Evolutionary conservation across 2,113 vertebrate genomes (phyloP).

Genomic region (Bubo scandiacus): DNA sequence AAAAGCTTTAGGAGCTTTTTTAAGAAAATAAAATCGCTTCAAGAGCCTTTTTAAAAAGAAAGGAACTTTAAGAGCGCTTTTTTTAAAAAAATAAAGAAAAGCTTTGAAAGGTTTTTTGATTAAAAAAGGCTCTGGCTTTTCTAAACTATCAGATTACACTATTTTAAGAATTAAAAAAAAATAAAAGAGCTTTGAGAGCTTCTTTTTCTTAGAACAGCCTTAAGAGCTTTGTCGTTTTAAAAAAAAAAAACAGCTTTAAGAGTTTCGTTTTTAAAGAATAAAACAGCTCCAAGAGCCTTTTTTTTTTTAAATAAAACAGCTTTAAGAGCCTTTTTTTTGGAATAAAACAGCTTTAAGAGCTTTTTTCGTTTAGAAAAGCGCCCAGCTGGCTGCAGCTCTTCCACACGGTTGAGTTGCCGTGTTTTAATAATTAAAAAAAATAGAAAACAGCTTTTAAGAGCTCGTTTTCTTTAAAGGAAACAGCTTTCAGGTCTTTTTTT

Average conservation of each 20-base stretch:
- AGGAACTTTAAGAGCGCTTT: not conserved
- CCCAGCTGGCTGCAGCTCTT: not conserved
- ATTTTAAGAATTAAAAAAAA: not conserved
- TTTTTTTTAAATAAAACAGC: not conserved
- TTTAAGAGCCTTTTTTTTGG: not conserved
- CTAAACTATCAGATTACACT: not conserved
- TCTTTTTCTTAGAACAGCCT: not conserved
- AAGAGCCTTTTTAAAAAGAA: not conserved
- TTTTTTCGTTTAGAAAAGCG: not conserved
- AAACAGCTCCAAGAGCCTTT: not conserved
- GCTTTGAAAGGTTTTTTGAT: not conserved
- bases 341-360: not conserved
- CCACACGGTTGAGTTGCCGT: not conserved
- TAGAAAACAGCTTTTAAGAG: not conserved
- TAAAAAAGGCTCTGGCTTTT: not conserved
- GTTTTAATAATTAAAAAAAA: too few relatives aligned
- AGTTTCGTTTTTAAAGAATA: not conserved
- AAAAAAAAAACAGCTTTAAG: not conserved
- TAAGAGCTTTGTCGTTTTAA: not conserved
- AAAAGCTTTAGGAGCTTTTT: not conserved
- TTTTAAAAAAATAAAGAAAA: not conserved
- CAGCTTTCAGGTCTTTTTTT: not conserved
- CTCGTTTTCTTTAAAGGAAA: not conserved
- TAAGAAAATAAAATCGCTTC: not conserved
- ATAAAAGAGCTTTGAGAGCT: not conserved